A percentile compares a stretch with the other conserved stretches of the same genome.
These are phyloP conservation scores for Strongylocentrotus purpuratus DNA, from an alignment of 35 echinoderm and acorn worm genomes.

Conservation along the genomic window DNA sequence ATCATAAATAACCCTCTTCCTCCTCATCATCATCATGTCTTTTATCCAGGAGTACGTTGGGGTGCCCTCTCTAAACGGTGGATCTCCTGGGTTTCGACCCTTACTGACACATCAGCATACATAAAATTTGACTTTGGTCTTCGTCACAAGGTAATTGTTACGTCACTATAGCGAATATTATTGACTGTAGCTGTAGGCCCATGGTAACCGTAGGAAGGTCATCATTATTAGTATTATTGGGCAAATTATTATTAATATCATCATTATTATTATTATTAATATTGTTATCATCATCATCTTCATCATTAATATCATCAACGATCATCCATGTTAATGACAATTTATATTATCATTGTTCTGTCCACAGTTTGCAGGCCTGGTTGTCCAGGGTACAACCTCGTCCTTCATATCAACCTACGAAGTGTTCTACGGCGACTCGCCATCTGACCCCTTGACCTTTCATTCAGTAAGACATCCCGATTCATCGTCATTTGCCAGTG, in stretches of 20 bases:
- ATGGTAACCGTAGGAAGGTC: too few species aligned
- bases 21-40: background rate
- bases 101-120: constrained; percentile 1
- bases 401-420: background rate
- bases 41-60: background rate
- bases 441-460: background rate
- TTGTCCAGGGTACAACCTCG: background rate
- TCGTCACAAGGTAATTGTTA: background rate
- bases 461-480: background rate
- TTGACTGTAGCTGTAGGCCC: too few species aligned
- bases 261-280: too few species aligned
- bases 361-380: constrained; percentile 21
- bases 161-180: background rate
- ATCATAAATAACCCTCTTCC: too few species aligned
- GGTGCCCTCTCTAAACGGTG: background rate
- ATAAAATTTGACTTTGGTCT: constrained; percentile 19
- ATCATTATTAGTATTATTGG: too few species aligned
- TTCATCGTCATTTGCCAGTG: background rate
- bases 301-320: too few species aligned
- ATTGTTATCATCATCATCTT: too few species aligned
- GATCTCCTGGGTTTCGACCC: background rate
- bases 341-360: background rate
- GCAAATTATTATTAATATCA: too few species aligned
- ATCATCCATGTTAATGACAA: too few species aligned
- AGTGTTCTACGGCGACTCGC: background rate